Conservation (phyloP, 2,113 vertebrate genomes). For the Salvelinus sp. region DNA sequence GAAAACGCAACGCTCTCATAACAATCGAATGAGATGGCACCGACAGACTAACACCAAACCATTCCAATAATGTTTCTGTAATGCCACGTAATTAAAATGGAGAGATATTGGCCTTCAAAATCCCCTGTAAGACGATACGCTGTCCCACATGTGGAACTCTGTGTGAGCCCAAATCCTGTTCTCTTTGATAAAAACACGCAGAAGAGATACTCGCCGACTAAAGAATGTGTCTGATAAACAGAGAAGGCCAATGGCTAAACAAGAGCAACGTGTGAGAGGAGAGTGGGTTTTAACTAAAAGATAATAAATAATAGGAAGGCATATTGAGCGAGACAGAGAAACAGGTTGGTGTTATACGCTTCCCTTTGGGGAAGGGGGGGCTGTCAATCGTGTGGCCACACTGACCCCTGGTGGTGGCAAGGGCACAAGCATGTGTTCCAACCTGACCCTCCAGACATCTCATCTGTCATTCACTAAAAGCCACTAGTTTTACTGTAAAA, state of each 20-base stretch:
- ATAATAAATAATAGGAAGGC: not conserved
- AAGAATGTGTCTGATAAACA: not conserved
- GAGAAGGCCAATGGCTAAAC: not conserved
- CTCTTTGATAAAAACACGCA: not conserved
- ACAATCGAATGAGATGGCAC: slow-evolving; percentile 33
- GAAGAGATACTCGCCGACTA: not conserved
- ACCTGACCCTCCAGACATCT: too few relatives aligned
- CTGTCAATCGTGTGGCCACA: slow-evolving; percentile 32
- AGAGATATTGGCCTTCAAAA: slow-evolving; percentile 6
- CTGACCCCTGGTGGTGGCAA: slow-evolving; percentile 59
- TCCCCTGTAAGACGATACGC: not conserved
- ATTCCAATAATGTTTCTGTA: slow-evolving; percentile 26
- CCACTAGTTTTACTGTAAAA: too few relatives aligned
- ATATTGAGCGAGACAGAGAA: not conserved
- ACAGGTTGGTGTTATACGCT: too few relatives aligned
- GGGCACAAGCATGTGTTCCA: not conserved
- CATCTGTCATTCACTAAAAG: too few relatives aligned
- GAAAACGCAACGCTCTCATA: slow-evolving; percentile 15
- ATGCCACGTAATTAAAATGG: slow-evolving; percentile 39
- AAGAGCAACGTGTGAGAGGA: not conserved
- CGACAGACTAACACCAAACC: slow-evolving; percentile 9
- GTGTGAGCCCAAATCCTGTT: not conserved
- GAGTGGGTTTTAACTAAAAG: not conserved
- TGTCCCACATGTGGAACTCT: slow-evolving; percentile 6
- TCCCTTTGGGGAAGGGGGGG: not conserved